Evolutionary conservation across 2,888 invertebrate species (phyloP).

Genomic region (Charanyca ferruginea): DNA sequence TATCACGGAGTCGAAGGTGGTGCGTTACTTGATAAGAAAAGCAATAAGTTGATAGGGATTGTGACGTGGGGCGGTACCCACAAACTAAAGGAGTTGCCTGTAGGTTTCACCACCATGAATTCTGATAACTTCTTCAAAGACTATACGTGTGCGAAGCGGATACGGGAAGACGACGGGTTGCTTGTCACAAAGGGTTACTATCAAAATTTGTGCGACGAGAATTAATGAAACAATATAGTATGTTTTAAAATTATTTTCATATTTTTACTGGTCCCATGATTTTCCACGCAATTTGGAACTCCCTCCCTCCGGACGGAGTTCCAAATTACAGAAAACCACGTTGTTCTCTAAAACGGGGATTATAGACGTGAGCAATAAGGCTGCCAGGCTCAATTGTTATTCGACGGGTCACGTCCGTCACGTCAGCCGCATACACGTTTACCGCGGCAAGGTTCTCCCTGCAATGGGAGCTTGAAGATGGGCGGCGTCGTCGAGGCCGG

Average conservation of each 20-base stretch:
- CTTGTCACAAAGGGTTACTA: constrained; percentile 64
- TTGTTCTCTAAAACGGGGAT: no score
- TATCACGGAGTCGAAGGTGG: constrained; percentile 79
- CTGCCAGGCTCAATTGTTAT: no score
- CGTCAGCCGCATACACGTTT: no score
- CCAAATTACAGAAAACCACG: no score
- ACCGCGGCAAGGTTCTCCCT: no score
- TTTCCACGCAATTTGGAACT: neutral
- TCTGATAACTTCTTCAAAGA: constrained; percentile 74
- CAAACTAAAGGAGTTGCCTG: constrained; percentile 65
- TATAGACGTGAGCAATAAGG: no score
- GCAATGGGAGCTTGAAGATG: no score
- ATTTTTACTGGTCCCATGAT: constrained; percentile 6
- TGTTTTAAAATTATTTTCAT: constrained; percentile 2
- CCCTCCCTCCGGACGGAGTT: no score
- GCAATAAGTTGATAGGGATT: constrained; percentile 73
- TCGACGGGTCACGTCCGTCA: no score
- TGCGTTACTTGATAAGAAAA: constrained; percentile 69
- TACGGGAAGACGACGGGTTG: constrained; percentile 61
- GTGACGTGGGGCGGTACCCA: constrained; percentile 80
- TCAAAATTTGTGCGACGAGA: constrained; percentile 68
- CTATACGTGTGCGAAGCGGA: constrained; percentile 73
- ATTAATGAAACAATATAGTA: constrained; percentile 1
- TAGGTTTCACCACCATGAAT: constrained; percentile 79
- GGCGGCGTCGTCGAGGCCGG: no score